Percentiles rank a stretch among this genome's conserved stretches.
Conservation (phyloP, 2,888 invertebrate genomes). For the Lottia gigantea region DNA sequence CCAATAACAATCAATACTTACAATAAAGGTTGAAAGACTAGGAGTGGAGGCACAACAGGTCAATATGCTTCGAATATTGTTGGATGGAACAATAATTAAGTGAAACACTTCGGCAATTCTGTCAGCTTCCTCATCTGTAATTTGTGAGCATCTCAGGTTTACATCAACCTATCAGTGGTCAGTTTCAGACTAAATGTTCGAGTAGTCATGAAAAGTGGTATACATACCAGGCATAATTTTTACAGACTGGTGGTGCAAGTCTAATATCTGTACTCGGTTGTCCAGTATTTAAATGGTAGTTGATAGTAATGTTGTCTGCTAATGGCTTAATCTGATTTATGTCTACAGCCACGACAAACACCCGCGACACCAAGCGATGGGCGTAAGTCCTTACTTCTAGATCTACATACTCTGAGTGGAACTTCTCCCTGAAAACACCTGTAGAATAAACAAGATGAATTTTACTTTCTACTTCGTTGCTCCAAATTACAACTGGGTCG, state of each 20-base stretch:
- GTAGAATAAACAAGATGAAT: conserved; percentile 17
- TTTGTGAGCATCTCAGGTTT: no score
- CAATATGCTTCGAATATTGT: no score
- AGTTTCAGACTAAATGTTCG: background rate
- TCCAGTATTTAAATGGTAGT: conserved; percentile 41
- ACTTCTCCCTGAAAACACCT: conserved; percentile 53
- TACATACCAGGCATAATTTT: conserved; percentile 26
- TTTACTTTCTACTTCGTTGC: no score
- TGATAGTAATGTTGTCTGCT: conserved; percentile 32
- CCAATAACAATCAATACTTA: no score
- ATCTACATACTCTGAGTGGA: conserved; percentile 38
- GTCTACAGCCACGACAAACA: conserved; percentile 59
- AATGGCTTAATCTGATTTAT: conserved; percentile 25
- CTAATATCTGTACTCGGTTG: conserved; percentile 41
- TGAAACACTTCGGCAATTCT: no score
- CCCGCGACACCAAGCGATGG: conserved; percentile 51
- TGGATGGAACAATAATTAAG: no score
- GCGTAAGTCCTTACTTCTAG: conserved; percentile 59
- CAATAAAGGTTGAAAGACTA: no score
- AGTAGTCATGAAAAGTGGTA: no score
- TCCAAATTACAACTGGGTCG: no score
- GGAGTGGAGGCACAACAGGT: no score
- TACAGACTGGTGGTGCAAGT: conserved; percentile 20
- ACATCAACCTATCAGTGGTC: no score
- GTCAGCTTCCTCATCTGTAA: no score